Percentiles rank a stretch among this genome's conserved stretches.
Conservation (phyloP, 2,797 vertebrate species). For the Anabas testudineus region DNA sequence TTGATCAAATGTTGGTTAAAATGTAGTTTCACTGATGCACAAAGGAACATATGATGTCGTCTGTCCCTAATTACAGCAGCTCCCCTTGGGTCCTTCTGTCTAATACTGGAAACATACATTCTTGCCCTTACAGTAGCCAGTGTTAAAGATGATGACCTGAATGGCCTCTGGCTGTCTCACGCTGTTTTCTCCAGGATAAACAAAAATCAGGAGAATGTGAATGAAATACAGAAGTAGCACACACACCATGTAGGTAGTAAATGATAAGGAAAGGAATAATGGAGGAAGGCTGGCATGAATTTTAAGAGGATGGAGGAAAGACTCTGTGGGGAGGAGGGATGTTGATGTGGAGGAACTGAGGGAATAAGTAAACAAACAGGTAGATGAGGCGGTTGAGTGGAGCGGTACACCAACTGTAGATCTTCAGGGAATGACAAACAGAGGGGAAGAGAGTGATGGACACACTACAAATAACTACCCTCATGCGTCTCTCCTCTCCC, state of each 20-base stretch:
- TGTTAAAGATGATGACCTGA: constrained; percentile 24
- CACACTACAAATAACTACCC: constrained; percentile 46
- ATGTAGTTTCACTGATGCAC: background rate
- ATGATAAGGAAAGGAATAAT: constrained; percentile 4
- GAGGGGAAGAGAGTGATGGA: constrained; percentile 45
- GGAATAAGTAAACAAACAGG: constrained; percentile 76
- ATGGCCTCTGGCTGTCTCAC: constrained; percentile 4
- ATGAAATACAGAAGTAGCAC: constrained; percentile 10
- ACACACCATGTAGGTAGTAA: background rate
- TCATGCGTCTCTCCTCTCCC: constrained; percentile 27
- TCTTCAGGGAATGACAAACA: constrained; percentile 65
- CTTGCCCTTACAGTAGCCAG: background rate
- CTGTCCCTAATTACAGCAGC: background rate
- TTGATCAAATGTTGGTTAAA: background rate
- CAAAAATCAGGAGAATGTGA: background rate
- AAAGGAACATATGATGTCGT: constrained; percentile 4
- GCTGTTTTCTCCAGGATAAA: constrained; percentile 13
- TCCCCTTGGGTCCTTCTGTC: too few relatives aligned
- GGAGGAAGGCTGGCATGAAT: constrained; percentile 37
- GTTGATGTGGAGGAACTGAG: constrained; percentile 63
- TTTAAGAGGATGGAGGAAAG: constrained; percentile 34
- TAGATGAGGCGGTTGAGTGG: constrained; percentile 70
- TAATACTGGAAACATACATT: background rate
- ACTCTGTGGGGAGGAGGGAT: constrained; percentile 37
- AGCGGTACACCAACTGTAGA: constrained; percentile 42